These are phyloP conservation scores for Eilema caniola DNA, from an alignment of 2,888 invertebrate species.

Conservation along the genomic window DNA sequence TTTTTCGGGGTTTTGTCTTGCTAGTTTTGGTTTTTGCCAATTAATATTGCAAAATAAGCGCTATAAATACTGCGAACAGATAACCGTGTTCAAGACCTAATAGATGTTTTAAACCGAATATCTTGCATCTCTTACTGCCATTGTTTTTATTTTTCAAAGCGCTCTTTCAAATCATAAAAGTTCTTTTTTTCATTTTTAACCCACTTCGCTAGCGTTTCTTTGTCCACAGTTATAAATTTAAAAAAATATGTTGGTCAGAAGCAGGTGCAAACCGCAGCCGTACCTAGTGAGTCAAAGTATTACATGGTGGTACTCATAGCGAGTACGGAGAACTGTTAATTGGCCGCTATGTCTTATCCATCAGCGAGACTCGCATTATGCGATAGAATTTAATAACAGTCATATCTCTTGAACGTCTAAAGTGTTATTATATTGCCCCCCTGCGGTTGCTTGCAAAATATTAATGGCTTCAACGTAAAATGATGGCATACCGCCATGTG, in stretches of 20 bases:
- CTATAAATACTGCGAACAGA: conserved; percentile 54
- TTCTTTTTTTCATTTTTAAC: background rate
- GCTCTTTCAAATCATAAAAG: background rate
- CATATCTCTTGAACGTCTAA: background rate
- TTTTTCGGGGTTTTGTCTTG: conserved; percentile 13
- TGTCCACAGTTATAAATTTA: background rate
- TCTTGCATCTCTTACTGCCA: background rate
- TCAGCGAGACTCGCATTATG: conserved; percentile 22
- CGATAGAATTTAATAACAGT: conserved; percentile 21
- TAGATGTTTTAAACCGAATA: conserved; percentile 11
- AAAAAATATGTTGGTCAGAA: background rate
- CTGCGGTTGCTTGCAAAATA: background rate
- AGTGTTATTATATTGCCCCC: background rate
- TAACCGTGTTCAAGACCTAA: conserved; percentile 39
- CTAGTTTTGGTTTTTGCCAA: conserved; percentile 57
- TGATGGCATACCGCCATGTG: conserved; percentile 1
- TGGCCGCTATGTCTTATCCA: conserved; percentile 31
- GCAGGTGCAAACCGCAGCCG: conserved; percentile 37
- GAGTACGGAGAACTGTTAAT: conserved; percentile 33
- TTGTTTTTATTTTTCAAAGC: too few species aligned
- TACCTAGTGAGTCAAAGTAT: conserved; percentile 26
- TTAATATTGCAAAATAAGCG: conserved; percentile 71
- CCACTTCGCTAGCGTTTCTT: background rate
- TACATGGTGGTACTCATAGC: conserved; percentile 20
- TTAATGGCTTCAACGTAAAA: background rate